Conservation (phyloP, 1,140 invertebrate genomes). For the Nasonia vitripennis region DNA sequence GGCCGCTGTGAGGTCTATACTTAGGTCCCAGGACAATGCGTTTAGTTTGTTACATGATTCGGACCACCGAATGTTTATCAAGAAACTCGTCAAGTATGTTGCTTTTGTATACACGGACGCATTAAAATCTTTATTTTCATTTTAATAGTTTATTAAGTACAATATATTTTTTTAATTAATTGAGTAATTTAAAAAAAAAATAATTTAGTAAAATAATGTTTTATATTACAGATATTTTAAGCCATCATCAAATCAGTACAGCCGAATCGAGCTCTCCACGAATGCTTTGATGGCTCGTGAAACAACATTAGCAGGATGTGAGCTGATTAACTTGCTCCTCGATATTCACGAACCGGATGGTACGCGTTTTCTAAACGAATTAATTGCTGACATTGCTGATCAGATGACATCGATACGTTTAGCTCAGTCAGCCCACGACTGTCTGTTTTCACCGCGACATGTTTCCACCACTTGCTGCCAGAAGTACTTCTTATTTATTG, state of each 20-base stretch:
- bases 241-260: slow-evolving; percentile 90
- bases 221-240: slow-evolving; percentile 83
- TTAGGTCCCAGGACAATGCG: slow-evolving; percentile 71
- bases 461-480: slow-evolving; percentile 92
- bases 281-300: slow-evolving; percentile 75
- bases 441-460: slow-evolving; percentile 90
- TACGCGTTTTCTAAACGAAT: slow-evolving; percentile 82
- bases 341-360: slow-evolving; percentile 75
- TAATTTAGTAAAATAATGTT: background rate
- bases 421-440: slow-evolving; percentile 87
- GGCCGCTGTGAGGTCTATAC: slow-evolving; percentile 78
- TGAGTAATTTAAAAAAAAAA: background rate
- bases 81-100: slow-evolving; percentile 79
- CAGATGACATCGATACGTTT: slow-evolving; percentile 85
- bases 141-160: no score
- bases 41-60: slow-evolving; percentile 77
- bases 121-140: no score
- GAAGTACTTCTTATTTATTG: slow-evolving; percentile 95
- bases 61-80: slow-evolving; percentile 86
- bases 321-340: slow-evolving; percentile 86
- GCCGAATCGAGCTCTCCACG: slow-evolving; percentile 81
- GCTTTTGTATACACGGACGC: background rate
- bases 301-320: slow-evolving; percentile 83
- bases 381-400: slow-evolving; percentile 86
- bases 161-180: background rate